Percentiles rank a stretch among this genome's conserved stretches.
Evolutionary conservation across 1,140 invertebrate genomes (phyloP).

Genomic region (Tetranychus urticae): DNA sequence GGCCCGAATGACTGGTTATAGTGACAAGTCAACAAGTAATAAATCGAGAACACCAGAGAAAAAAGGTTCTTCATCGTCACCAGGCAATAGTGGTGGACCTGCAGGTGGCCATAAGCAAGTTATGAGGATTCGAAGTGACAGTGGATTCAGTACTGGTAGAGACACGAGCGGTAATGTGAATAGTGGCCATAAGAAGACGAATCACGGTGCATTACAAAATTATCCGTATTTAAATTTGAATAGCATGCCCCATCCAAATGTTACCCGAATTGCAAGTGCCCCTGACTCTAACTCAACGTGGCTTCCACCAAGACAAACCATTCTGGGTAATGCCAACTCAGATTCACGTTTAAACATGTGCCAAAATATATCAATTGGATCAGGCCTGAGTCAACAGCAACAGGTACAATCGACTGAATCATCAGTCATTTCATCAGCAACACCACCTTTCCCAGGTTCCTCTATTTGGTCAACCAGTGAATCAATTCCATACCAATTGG

Average conservation of each 20-base stretch:
- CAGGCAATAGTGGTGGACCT: background rate
- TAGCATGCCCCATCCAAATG: slow-evolving; percentile 11
- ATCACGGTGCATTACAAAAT: background rate
- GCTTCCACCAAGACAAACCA: background rate
- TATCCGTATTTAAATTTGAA: background rate
- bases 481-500: background rate
- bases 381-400: no score
- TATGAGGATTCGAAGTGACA: background rate
- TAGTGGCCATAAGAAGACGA: no score
- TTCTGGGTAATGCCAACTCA: background rate
- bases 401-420: no score
- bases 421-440: background rate
- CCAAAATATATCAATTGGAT: no score
- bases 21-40: background rate
- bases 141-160: background rate
- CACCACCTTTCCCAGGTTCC: background rate
- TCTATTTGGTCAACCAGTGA: background rate
- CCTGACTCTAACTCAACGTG: slow-evolving; percentile 28
- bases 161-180: no score
- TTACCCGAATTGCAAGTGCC: slow-evolving; percentile 50
- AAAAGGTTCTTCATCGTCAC: background rate
- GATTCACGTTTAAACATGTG: slow-evolving; percentile 21
- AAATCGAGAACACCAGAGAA: background rate
- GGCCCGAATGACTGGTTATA: slow-evolving; percentile 18
- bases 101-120: background rate